phyloP scores from a whole-genome alignment of 2,797 vertebrate genomes.

The Anguilla obscura region DNA sequence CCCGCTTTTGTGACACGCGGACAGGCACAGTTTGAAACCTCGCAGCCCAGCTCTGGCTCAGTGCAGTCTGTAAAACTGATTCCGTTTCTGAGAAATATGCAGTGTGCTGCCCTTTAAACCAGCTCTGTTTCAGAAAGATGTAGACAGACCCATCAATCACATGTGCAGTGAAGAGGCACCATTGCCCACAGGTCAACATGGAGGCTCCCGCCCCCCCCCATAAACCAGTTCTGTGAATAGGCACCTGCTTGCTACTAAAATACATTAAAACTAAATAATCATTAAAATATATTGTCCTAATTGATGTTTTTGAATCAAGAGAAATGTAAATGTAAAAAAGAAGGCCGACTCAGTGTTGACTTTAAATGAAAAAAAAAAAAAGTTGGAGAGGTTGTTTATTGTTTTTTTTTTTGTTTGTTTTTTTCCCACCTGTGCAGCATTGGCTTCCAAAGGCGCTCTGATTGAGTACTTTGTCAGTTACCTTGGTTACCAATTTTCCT shows the following conservation, averaged over 20 bases:
- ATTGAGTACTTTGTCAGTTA: constrained; percentile 54
- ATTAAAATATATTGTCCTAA: background rate
- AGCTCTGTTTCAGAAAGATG: background rate
- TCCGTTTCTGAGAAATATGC: background rate
- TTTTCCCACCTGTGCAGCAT: constrained; percentile 35
- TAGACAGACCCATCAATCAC: background rate
- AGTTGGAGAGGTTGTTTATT: constrained; percentile 49
- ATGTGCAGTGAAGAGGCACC: background rate
- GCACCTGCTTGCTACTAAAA: background rate
- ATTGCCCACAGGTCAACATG: background rate
- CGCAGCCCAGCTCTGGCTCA: background rate
- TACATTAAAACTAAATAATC: background rate
- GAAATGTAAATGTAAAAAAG: background rate
- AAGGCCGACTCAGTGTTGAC: background rate
- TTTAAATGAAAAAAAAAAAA: background rate
- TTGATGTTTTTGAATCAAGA: background rate
- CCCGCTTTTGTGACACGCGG: background rate
- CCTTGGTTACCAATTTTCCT: constrained; percentile 55
- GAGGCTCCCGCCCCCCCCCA: background rate
- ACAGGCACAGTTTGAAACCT: background rate
- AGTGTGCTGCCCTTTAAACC: background rate
- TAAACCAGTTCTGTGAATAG: background rate
- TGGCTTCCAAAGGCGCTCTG: constrained; percentile 44
- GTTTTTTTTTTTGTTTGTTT: constrained; percentile 51
- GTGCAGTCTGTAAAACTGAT: background rate